Base-by-base conservation (phyloP, 2,888 invertebrate genomes). In the Idaea aversata region DNA sequence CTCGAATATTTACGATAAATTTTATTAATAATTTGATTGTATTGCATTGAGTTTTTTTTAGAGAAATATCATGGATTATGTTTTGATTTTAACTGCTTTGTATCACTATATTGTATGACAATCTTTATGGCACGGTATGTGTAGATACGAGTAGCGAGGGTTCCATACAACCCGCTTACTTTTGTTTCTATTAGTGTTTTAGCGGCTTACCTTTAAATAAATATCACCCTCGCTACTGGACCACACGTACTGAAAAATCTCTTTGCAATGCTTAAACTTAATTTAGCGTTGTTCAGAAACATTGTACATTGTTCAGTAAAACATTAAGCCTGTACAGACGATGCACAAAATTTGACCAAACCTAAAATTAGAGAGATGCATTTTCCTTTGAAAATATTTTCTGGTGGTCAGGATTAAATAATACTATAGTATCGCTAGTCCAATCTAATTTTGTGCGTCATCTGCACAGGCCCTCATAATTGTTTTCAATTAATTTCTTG, bases 61-160 rank as follows among this genome's bases (percentile, higher is more conserved):
- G 47, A 47, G 13, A 47, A 47, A 6, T 47, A n/a, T n/a, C n/a
- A n/a, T 47, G 6, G 61, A 61, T 62, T 63, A 58, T 62, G 62
- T 62, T 65, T 69, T 60, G 62, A 72, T 69, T 66, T 70, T 25
- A 25, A 2, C 70, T 69, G 65, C 67, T 70, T 71, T 71, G 66
- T 80, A 80, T 79, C 79, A 79, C 79, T 73, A 70, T 66, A 57
- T 61, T 65, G 61, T 65, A 65, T 68, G 65, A 70, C 70, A 59
- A 66, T 65, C 65, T 64, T 64, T 59, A 73, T 68, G 70, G 74
- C 72, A 74, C 59, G 34, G 25, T 34, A 34, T 34, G 59, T 59
- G 34, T 59, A 34, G 10, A 10, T 5, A 25, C 25, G 2, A 25
- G 25, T 25, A 25, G 25, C 25, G 25, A 25, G 25, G 25, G 25